Percentiles rank a stretch among this genome's conserved stretches.
Conservation (phyloP, 2,797 vertebrate genomes). For the Otolemur crassicaudatus region DNA sequence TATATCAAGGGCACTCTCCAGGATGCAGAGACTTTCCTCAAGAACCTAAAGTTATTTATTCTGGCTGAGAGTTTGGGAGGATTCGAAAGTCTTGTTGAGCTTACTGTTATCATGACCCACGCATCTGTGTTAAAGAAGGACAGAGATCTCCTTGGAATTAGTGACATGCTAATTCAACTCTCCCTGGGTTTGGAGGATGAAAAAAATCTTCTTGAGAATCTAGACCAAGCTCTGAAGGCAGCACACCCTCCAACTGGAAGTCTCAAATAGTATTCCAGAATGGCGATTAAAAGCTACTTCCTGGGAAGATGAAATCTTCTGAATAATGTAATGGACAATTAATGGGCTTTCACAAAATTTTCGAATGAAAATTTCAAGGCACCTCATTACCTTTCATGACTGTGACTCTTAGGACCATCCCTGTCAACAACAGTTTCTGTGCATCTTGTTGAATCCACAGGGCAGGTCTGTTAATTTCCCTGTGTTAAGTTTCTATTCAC, state of each 20-base stretch:
- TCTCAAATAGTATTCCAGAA: slow-evolving; percentile 28
- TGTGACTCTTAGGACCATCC: background rate
- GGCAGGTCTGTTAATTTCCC: slow-evolving; percentile 2
- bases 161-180: slow-evolving; percentile 93
- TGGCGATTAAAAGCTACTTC: background rate
- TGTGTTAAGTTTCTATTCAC: background rate
- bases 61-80: slow-evolving; percentile 96
- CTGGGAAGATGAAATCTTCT: background rate
- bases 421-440: background rate
- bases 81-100: slow-evolving; percentile 96
- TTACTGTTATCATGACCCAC: slow-evolving; percentile 93
- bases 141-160: slow-evolving; percentile 92
- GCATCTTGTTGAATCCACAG: background rate
- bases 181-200: slow-evolving; percentile 96
- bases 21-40: slow-evolving; percentile 92
- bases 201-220: slow-evolving; percentile 92
- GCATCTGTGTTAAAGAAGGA: slow-evolving; percentile 92
- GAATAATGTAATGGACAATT: slow-evolving; percentile 2
- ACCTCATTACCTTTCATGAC: background rate
- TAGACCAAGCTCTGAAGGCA: slow-evolving; percentile 92
- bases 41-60: slow-evolving; percentile 93
- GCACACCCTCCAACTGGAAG: slow-evolving; percentile 79
- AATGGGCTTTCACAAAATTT: slow-evolving; percentile 62
- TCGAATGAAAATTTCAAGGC: slow-evolving; percentile 43
- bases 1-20: slow-evolving; percentile 93